Base-by-base conservation (phyloP, 2,888 invertebrate genomes). In the Coelopa pilipes region DNA sequence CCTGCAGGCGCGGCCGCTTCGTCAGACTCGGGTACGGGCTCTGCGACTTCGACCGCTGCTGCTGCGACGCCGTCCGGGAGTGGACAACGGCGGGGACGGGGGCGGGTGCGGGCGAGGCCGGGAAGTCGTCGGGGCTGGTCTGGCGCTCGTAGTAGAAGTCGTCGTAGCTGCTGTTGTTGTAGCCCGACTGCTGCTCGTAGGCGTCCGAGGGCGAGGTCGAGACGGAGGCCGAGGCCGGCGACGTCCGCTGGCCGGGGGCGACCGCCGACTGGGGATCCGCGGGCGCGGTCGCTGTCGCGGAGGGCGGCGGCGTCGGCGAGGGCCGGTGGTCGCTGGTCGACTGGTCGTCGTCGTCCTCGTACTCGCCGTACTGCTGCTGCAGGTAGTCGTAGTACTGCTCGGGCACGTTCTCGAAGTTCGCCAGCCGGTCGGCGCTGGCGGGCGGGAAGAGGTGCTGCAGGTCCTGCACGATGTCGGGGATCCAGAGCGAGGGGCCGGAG, bases 281-380 rank as follows among this genome's bases (percentile, higher is more conserved):
- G 13, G 71, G 75, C 69, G 76, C 75, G 11, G 47, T 34, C 15
- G 65, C 50, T n/a, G n/a, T n/a, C n/a, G n/a, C n/a, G n/a, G 17
- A 75, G 74, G 5, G 21, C 62, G 62, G 19, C 34, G 49, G 17
- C 13, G 34, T 34, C 24, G 49, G 69, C 68, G 80, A 79, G 81
- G 79, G 74, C 80, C 80, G 59, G 73, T 70, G 63, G 34, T 75
- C 60, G 45, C 62, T 67, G 3, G 82, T 46, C 1, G 57, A 49
- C 5, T 70, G 47, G 2, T 74, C 72, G 34, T 86, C 86, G 0
- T 86, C 86, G 5, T 85, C 85, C 62, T 86, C 85, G 47, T 85
- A 86, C 69, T 85, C 85, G 60, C 85, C 85, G 7, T 84, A 84
- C 66, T 85, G 84, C 71, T 85, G 85, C 49, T 85, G 85, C 84